A percentile compares a stretch with the other conserved stretches of the same genome.
Conservation (phyloP, 2,888 invertebrate genomes). For the Elegia similella region DNA sequence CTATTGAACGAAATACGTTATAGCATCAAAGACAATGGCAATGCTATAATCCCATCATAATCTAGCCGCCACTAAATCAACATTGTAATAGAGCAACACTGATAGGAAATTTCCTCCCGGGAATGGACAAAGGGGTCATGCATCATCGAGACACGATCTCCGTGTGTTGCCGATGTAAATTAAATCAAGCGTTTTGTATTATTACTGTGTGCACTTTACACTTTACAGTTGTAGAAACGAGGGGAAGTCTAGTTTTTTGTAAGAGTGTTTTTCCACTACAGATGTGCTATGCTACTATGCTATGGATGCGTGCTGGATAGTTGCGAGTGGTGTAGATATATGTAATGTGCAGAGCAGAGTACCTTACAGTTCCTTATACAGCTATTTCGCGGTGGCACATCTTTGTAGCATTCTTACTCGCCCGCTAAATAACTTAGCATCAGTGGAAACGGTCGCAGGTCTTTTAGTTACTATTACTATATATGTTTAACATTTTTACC, state of each 20-base stretch:
- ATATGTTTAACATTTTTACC: too few relatives aligned
- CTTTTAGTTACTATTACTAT: too few relatives aligned
- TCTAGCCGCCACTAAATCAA: conserved; percentile 12
- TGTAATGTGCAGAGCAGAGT: too few relatives aligned
- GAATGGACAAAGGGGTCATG: conserved; percentile 16
- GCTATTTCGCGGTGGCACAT: too few relatives aligned
- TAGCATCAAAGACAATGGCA: neutral
- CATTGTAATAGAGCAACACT: conserved; percentile 9
- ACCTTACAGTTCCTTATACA: too few relatives aligned
- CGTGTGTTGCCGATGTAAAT: conserved; percentile 10
- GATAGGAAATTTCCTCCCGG: conserved; percentile 15
- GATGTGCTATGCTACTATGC: too few relatives aligned
- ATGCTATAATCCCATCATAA: neutral
- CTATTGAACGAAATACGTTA: neutral
- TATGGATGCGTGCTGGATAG: too few relatives aligned
- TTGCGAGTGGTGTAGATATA: too few relatives aligned
- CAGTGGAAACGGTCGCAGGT: too few relatives aligned
- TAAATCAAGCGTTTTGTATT: conserved; percentile 5
- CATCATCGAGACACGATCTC: conserved; percentile 8
- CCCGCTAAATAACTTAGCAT: too few relatives aligned
- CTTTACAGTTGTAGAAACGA: neutral
- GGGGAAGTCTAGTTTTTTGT: neutral
- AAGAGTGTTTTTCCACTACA: too few relatives aligned
- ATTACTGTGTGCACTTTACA: neutral
- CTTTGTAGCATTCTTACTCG: too few relatives aligned